Percentiles rank a stretch among this genome's conserved stretches.
Evolutionary conservation across 2,113 vertebrate species (phyloP).

Genomic region (Burhinus oedicnemus): DNA sequence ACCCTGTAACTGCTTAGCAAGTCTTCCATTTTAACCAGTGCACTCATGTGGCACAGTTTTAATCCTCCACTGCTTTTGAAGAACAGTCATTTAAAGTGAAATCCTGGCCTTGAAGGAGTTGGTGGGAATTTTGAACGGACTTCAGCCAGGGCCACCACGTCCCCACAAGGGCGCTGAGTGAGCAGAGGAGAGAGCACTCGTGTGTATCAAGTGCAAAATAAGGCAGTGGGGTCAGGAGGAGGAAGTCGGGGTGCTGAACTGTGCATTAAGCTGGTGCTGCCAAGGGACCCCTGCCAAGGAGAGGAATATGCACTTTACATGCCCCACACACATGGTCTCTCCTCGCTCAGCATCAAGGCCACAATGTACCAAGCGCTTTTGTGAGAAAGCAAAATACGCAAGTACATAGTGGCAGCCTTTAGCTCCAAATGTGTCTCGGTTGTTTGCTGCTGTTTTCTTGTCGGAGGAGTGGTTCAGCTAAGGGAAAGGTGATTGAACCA

Average conservation of each 20-base stretch:
- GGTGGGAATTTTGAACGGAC: background rate
- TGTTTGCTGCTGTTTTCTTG: slow-evolving; percentile 14
- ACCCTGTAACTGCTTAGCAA: slow-evolving; percentile 63
- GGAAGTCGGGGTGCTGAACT: background rate
- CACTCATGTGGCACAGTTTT: slow-evolving; percentile 46
- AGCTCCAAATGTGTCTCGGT: background rate
- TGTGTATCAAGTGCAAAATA: background rate
- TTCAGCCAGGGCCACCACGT: fast-evolving
- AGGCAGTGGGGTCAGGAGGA: background rate
- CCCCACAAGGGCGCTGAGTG: background rate
- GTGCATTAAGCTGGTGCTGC: background rate
- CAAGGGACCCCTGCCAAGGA: background rate
- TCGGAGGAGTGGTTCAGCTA: background rate
- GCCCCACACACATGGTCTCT: background rate
- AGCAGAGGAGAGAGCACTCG: fast-evolving
- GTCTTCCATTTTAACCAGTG: slow-evolving; percentile 63
- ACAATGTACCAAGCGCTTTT: background rate
- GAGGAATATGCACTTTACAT: background rate
- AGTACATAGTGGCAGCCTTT: background rate
- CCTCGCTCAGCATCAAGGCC: background rate
- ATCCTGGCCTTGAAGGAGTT: background rate
- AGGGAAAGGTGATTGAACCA: slow-evolving; percentile 1
- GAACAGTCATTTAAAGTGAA: background rate
- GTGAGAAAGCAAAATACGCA: background rate
- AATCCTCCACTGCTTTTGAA: slow-evolving; percentile 24